Evolutionary conservation across 2,797 vertebrate species (phyloP).

Genomic region (Clarias laeviceps): DNA sequence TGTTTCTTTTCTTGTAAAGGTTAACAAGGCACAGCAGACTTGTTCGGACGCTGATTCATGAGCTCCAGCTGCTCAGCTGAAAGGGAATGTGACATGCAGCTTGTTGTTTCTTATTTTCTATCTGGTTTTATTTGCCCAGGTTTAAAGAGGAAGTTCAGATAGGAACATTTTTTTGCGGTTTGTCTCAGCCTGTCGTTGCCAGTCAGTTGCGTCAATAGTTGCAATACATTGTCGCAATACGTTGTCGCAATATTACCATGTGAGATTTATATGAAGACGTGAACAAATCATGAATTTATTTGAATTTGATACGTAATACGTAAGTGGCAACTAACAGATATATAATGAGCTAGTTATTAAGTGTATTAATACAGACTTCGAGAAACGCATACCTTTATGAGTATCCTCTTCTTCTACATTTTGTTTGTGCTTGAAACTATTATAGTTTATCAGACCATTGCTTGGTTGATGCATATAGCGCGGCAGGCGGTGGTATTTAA

Average conservation of each 20-base stretch:
- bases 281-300: neutral
- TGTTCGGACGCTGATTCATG: conserved; percentile 26
- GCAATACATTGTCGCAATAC: neutral
- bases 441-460: too few species aligned
- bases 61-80: conserved; percentile 28
- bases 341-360: neutral
- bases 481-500: neutral
- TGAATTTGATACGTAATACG: neutral
- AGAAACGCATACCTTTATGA: neutral
- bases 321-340: neutral
- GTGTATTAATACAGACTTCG: neutral
- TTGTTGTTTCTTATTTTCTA: conserved; percentile 2
- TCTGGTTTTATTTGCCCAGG: neutral
- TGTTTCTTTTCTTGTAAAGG: neutral
- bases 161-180: neutral
- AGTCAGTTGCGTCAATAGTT: neutral
- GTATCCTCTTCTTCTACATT: neutral
- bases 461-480: neutral
- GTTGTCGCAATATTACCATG: too few species aligned
- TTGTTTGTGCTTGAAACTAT: too few species aligned
- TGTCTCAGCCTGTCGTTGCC: neutral
- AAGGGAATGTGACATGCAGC: conserved; percentile 6
- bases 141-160: neutral
- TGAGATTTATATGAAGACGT: neutral
- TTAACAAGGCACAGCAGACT: conserved; percentile 4